Conservation (phyloP, 1,140 invertebrate species). For the Listronotus oregonensis region DNA sequence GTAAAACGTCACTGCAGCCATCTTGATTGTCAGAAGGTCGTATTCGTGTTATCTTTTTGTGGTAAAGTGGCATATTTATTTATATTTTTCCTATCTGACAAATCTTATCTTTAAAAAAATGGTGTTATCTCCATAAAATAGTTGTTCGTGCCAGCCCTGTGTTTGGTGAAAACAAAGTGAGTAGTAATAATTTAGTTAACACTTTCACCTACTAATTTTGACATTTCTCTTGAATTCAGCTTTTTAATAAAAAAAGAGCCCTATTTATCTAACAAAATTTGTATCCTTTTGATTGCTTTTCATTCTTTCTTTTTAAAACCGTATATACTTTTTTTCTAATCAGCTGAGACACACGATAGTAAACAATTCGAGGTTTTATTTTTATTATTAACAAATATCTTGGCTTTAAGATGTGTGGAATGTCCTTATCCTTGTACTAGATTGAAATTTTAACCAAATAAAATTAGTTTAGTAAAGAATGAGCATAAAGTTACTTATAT, state of each 20-base stretch:
- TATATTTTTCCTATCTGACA: conserved; percentile 1
- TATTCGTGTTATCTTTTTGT: conserved; percentile 13
- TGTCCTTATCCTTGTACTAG: conserved; percentile 8
- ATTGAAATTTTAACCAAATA: not conserved
- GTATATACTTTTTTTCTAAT: too few species aligned
- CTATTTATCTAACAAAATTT: conserved; percentile 1
- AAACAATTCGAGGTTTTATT: too few species aligned
- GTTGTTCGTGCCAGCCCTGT: not conserved
- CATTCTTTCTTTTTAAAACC: not conserved
- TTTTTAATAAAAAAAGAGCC: not conserved
- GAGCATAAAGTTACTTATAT: not conserved
- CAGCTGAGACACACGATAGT: too few species aligned
- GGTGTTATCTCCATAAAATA: conserved; percentile 5
- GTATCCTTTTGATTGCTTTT: not conserved
- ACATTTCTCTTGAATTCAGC: conserved; percentile 7
- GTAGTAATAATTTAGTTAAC: not conserved
- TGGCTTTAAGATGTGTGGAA: not conserved
- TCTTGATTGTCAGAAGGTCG: conserved; percentile 17
- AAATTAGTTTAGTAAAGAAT: not conserved
- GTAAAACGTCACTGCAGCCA: conserved; percentile 8
- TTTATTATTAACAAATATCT: not conserved
- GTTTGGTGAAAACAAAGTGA: not conserved
- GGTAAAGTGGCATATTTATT: conserved; percentile 11
- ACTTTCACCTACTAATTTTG: conserved; percentile 18
- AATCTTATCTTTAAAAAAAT: conserved; percentile 2